Conservation (phyloP, 2,113 vertebrate genomes). For the Pteropus alecto region DNA sequence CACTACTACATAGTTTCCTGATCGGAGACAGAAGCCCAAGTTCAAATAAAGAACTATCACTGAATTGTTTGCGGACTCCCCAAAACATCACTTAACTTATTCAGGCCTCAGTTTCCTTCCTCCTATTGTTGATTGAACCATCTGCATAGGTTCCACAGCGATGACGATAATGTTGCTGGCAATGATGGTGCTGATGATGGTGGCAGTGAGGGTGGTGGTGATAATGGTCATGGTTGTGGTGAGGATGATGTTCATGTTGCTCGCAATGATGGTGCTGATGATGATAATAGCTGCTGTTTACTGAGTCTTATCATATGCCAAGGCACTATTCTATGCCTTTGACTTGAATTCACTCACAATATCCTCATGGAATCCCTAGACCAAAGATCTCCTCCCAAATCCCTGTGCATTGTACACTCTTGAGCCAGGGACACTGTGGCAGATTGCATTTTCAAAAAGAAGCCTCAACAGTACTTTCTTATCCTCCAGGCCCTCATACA, state of each 20-base stretch:
- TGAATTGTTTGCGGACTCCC: not conserved
- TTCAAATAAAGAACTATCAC: not conserved
- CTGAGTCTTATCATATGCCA: not conserved
- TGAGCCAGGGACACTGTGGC: not conserved
- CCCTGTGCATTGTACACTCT: not conserved
- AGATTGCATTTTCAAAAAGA: not conserved
- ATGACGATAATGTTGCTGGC: not conserved
- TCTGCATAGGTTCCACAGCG: not conserved
- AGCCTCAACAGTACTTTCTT: not conserved
- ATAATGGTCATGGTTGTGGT: not conserved
- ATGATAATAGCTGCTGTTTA: not conserved
- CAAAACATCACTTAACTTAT: not conserved
- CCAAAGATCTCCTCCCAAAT: not conserved
- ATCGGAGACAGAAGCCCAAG: not conserved
- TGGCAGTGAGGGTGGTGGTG: too few relatives aligned
- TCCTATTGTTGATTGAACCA: not conserved
- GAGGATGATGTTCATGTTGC: not conserved
- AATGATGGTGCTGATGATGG: accelerated
- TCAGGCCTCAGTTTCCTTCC: not conserved
- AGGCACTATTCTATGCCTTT: not conserved
- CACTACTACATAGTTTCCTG: not conserved
- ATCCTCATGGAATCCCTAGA: not conserved
- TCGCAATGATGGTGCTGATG: accelerated
- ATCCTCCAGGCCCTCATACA: not conserved
- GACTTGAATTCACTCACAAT: not conserved